phyloP scores from a whole-genome alignment of 2,113 vertebrate species.

The Gopherus flavomarginatus region DNA sequence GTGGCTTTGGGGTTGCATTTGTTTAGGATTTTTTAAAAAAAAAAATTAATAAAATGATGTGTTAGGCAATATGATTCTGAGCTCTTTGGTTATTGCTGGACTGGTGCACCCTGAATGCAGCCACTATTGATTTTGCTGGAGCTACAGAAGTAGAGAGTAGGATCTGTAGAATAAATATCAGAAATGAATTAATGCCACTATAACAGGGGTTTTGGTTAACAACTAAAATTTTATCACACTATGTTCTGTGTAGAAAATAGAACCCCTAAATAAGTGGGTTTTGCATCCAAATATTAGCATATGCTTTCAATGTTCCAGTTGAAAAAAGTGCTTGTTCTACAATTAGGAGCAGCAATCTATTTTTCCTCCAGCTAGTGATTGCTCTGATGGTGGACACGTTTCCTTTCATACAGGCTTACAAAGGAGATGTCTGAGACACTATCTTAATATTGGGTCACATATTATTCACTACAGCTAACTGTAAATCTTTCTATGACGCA shows the following conservation, averaged over 20 bases:
- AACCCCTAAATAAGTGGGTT: slow-evolving; percentile 6
- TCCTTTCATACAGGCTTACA: slow-evolving; percentile 61
- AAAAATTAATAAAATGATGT: background rate
- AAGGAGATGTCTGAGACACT: slow-evolving; percentile 48
- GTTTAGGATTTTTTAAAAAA: slow-evolving; percentile 12
- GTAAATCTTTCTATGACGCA: slow-evolving; percentile 71
- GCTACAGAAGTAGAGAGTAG: background rate
- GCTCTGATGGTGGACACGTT: slow-evolving; percentile 41
- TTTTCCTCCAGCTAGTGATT: slow-evolving; percentile 60
- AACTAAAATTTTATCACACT: background rate
- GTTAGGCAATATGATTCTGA: background rate
- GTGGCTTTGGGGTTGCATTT: background rate
- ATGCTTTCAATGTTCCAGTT: background rate
- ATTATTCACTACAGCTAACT: slow-evolving; percentile 71
- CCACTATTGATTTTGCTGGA: background rate
- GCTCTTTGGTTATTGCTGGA: background rate
- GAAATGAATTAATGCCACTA: background rate
- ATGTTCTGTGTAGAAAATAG: background rate
- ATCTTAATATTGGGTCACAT: slow-evolving; percentile 63
- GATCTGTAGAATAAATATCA: background rate
- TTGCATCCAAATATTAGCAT: slow-evolving; percentile 24
- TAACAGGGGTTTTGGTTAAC: slow-evolving; percentile 5
- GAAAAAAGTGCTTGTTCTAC: slow-evolving; percentile 30
- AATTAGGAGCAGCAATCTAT: slow-evolving; percentile 1
- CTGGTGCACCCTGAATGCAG: background rate